Percentiles rank a stretch among this genome's conserved stretches.
Evolutionary conservation across 2,113 vertebrate species (phyloP).

Genomic region (Vombatus ursinus): DNA sequence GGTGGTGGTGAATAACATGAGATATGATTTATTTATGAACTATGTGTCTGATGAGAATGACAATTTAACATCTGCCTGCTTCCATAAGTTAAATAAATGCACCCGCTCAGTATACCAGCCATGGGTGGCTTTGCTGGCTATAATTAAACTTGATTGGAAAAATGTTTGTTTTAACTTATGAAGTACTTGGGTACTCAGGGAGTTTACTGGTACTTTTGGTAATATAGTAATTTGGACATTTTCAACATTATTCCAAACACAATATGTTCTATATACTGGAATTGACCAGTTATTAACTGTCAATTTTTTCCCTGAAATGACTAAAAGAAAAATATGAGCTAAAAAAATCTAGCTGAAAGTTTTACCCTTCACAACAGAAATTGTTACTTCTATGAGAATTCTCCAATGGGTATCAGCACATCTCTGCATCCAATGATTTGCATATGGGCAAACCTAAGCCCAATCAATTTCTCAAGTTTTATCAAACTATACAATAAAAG

Average conservation of each 20-base stretch:
- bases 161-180: background rate
- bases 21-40: background rate
- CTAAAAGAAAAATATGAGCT: background rate
- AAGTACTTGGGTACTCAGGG: background rate
- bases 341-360: background rate
- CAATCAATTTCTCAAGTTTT: background rate
- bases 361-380: background rate
- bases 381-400: background rate
- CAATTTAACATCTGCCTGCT: background rate
- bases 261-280: background rate
- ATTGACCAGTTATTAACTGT: background rate
- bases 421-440: background rate
- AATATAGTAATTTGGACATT: background rate
- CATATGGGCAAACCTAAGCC: background rate
- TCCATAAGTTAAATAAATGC: slow-evolving; percentile 11
- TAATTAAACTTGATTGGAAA: background rate
- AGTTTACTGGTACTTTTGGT: background rate
- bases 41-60: background rate
- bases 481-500: background rate
- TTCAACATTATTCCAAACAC: background rate
- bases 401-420: background rate
- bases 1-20: background rate
- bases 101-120: background rate
- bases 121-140: background rate
- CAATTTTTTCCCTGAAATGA: background rate